Evolutionary conservation across 2,888 invertebrate genomes (phyloP).

Genomic region (Pseudococcus jackbeardsleyi): DNA sequence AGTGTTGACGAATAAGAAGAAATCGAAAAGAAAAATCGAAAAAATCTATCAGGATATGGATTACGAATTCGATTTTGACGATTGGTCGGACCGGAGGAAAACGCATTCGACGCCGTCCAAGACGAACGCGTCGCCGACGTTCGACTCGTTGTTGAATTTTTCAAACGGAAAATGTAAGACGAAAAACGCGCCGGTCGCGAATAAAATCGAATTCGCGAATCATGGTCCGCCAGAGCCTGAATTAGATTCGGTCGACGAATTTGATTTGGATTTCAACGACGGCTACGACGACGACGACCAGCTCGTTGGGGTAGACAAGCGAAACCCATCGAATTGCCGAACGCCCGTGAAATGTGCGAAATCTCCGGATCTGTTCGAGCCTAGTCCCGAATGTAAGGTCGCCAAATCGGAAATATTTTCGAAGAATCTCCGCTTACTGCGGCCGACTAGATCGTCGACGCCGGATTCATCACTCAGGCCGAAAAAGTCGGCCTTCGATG

Average conservation of each 20-base stretch:
- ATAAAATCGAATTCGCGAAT: background rate
- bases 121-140: background rate
- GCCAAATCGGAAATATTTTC: constrained; percentile 39
- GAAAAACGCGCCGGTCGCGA: background rate
- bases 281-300: background rate
- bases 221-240: too few species aligned
- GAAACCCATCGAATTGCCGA: background rate
- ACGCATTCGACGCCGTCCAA: constrained; percentile 26
- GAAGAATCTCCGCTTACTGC: constrained; percentile 17
- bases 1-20: background rate
- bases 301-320: too few species aligned
- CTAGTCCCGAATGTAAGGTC: constrained; percentile 23
- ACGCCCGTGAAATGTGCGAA: constrained; percentile 10
- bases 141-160: background rate
- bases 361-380: constrained; percentile 53
- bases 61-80: constrained; percentile 54
- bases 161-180: background rate
- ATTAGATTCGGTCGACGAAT: constrained; percentile 35
- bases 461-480: background rate
- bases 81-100: constrained; percentile 46
- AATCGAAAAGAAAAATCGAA: constrained; percentile 23
- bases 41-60: constrained; percentile 51
- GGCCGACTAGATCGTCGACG: background rate
- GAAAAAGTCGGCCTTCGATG: background rate
- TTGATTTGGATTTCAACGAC: background rate